phyloP scores from a whole-genome alignment of 2,888 invertebrate genomes.

The Globia sparganii region DNA sequence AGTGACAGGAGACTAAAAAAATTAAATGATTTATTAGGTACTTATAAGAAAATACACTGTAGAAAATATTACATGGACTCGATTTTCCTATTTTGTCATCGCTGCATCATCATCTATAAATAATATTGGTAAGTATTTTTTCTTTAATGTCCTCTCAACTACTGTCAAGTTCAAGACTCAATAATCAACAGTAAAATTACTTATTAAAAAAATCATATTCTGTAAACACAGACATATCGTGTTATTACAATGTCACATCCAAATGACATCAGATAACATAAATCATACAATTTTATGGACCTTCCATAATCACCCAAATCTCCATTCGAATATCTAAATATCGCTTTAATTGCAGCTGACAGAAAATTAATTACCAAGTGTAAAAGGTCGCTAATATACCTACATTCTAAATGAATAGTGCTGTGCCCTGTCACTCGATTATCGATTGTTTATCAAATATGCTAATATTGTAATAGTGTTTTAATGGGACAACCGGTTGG shows the following conservation, averaged over 20 bases:
- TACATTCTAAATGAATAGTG: constrained; percentile 77
- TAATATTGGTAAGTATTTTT: too few species aligned
- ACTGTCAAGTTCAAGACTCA: too few species aligned
- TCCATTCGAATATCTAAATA: constrained; percentile 29
- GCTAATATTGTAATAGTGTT: constrained; percentile 86
- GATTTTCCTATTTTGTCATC: background rate
- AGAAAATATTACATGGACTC: background rate
- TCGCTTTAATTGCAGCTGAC: constrained; percentile 62
- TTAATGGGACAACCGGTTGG: constrained; percentile 84
- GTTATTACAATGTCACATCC: background rate
- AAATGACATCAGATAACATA: constrained; percentile 19
- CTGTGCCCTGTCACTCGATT: constrained; percentile 77
- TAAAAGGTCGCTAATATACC: constrained; percentile 62
- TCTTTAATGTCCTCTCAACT: background rate
- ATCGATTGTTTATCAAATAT: constrained; percentile 86
- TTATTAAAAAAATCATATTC: too few species aligned
- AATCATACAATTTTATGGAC: constrained; percentile 23
- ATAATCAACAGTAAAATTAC: too few species aligned
- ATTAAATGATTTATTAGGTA: background rate
- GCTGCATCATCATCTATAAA: too few species aligned
- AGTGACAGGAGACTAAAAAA: too few species aligned
- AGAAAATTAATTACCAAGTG: constrained; percentile 64
- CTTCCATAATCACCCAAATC: constrained; percentile 39
- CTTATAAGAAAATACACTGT: background rate
- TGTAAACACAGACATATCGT: background rate